A percentile compares a stretch with the other conserved stretches of the same genome.
These are phyloP conservation scores for Phoeniculus purpureus DNA, from an alignment of 2,797 vertebrate species.

Conservation along the genomic window DNA sequence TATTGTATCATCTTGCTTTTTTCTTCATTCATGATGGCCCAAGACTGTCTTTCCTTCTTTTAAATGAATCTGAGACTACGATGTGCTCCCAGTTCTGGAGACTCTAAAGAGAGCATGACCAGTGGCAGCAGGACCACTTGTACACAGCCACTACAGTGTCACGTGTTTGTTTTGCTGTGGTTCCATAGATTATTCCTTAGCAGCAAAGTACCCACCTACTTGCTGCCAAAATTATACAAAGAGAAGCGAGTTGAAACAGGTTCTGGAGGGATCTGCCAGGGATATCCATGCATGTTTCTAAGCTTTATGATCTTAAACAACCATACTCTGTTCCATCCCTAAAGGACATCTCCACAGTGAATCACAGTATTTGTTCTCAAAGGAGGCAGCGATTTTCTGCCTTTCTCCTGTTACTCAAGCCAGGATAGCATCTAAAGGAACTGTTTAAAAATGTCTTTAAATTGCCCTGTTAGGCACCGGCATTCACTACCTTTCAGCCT, in stretches of 20 bases:
- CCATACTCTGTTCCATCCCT: not conserved
- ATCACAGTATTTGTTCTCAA: not conserved
- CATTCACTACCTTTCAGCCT: not conserved
- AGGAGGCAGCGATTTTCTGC: not conserved
- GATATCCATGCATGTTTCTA: not conserved
- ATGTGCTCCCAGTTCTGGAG: not conserved
- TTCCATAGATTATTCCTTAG: not conserved
- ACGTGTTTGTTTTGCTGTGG: not conserved
- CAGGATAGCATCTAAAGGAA: not conserved
- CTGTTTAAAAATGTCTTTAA: not conserved
- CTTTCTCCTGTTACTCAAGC: not conserved
- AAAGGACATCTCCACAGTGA: not conserved
- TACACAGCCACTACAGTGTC: not conserved
- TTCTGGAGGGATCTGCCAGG: not conserved
- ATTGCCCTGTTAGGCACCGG: not conserved
- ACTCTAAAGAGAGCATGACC: not conserved
- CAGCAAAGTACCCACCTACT: not conserved
- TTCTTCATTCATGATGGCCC: not conserved
- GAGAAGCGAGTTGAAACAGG: not conserved
- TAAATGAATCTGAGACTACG: not conserved
- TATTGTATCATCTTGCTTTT: not conserved
- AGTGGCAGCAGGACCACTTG: not conserved
- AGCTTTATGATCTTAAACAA: not conserved
- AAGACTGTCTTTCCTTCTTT: not conserved
- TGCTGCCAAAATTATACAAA: not conserved